Evolutionary conservation across 1,140 invertebrate genomes (phyloP), one percentile per base, ranked within the genome.

Genomic region (Cydia amplana): DNA sequence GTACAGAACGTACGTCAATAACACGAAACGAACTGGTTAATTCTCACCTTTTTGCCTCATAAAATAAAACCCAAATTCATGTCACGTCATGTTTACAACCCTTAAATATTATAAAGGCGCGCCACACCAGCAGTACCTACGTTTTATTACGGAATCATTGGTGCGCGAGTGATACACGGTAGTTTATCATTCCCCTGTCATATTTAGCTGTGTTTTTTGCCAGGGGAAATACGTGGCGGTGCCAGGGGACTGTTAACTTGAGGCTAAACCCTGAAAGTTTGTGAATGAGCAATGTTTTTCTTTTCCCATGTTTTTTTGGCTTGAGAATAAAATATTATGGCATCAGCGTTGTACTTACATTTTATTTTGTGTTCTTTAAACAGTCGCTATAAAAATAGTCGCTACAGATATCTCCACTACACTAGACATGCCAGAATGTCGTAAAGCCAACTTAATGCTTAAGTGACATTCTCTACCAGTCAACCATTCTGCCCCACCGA

Each of bases 181-280:
- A 67, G 28, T 67, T 67, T 67, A 67, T 67, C 64, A 67, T 67
- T 28, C 64, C 64, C 64, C 64, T 67, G 64, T 67, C 28, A 67
- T 67, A 67, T 32, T 67, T 67, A 36, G 32, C 32, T 14, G 63
- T 64, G 63, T 64, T 64, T 64, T 64, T 64, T 40, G 63, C 63
- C 63, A 64, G 23, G 32, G 55, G 20, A 63, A 63, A 63, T 63
- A 25, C 25, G 23, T 25, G 63, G 63, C 20, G 25, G 4, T 64
- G 63, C 63, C 63, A 64, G 12, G 20, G 63, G 25, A 64, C 20
- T 64, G 63, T 64, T 64, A 64, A 64, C 55, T 63, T 25, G 63
- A 14, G 23, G 23, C 63, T 64, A 32, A 64, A 64, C 63, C 63
- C 25, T 64, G 63, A 23, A 14, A 25, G 63, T 64, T 25, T 25